These are phyloP conservation scores for Diachasma alloeum DNA, from an alignment of 1,140 invertebrate genomes.

Conservation along the genomic window DNA sequence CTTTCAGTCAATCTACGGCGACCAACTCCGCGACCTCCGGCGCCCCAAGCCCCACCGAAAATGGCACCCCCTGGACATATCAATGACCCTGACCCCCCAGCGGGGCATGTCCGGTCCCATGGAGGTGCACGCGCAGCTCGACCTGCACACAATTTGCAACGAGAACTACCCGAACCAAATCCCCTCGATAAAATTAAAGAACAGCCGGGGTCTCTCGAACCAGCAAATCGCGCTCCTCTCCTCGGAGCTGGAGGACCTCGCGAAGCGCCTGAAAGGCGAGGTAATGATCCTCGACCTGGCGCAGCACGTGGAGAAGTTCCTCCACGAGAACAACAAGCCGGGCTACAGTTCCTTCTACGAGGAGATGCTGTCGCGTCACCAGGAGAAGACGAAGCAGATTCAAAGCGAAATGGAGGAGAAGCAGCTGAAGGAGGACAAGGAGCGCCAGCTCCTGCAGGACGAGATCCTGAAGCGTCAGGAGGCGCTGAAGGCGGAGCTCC, in stretches of 20 bases:
- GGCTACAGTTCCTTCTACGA: conserved; percentile 81
- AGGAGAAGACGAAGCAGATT: conserved; percentile 64
- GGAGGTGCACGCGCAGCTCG: conserved; percentile 72
- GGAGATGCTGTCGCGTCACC: conserved; percentile 78
- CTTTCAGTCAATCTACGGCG: conserved; percentile 71
- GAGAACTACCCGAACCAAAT: conserved; percentile 75
- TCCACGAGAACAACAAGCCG: conserved; percentile 78
- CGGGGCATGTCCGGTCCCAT: conserved; percentile 70
- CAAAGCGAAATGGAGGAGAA: conserved; percentile 69
- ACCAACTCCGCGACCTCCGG: conserved; percentile 69
- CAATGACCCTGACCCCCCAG: conserved; percentile 73
- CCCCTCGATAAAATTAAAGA: conserved; percentile 71
- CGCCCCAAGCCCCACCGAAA: conserved; percentile 62
- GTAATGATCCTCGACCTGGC: conserved; percentile 82
- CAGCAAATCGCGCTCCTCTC: conserved; percentile 64
- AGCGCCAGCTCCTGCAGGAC: conserved; percentile 70
- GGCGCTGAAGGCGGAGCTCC: conserved; percentile 70
- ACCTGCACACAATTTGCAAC: conserved; percentile 74
- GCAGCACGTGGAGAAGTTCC: conserved; percentile 74
- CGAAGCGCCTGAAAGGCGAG: conserved; percentile 71
- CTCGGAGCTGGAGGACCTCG: conserved; percentile 68
- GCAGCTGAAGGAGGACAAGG: conserved; percentile 70
- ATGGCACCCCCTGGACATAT: conserved; percentile 74
- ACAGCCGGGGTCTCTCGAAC: conserved; percentile 75
- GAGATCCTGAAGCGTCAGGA: conserved; percentile 75